These are phyloP conservation scores for Hippopotamus amphibius DNA, from an alignment of 2,113 vertebrate species.

Conservation along the genomic window DNA sequence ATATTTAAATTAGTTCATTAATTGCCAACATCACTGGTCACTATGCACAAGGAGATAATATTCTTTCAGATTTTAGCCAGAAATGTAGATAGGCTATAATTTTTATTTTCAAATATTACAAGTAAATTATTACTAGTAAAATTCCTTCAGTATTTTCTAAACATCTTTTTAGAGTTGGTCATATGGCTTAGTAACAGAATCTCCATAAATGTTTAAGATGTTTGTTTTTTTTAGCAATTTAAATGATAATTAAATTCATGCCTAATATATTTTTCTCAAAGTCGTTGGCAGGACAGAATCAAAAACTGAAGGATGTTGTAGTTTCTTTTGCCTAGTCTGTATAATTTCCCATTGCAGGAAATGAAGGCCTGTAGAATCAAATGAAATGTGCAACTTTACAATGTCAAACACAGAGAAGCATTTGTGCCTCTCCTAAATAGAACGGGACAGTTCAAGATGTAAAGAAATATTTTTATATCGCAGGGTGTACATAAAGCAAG, in stretches of 20 bases:
- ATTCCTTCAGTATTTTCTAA: not conserved
- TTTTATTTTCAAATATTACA: not conserved
- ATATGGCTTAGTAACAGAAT: not conserved
- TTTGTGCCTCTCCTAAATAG: not conserved
- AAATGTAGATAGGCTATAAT: not conserved
- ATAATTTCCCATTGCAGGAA: not conserved
- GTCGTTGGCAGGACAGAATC: not conserved
- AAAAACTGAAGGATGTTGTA: not conserved
- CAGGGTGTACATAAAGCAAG: not conserved
- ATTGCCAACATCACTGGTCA: not conserved
- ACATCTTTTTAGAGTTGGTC: not conserved
- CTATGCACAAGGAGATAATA: not conserved
- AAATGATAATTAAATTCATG: not conserved
- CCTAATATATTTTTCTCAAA: not conserved
- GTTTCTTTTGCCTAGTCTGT: not conserved
- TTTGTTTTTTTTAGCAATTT: not conserved
- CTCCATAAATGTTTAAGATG: not conserved
- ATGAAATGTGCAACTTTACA: not conserved
- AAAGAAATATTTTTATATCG: not conserved
- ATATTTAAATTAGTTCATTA: not conserved
- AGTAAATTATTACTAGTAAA: not conserved
- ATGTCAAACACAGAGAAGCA: not conserved
- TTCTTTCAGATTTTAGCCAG: not conserved
- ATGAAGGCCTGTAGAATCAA: not conserved
- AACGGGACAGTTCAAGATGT: not conserved